phyloP scores from a whole-genome alignment of 2,797 vertebrate species.

The Prionace glauca region DNA sequence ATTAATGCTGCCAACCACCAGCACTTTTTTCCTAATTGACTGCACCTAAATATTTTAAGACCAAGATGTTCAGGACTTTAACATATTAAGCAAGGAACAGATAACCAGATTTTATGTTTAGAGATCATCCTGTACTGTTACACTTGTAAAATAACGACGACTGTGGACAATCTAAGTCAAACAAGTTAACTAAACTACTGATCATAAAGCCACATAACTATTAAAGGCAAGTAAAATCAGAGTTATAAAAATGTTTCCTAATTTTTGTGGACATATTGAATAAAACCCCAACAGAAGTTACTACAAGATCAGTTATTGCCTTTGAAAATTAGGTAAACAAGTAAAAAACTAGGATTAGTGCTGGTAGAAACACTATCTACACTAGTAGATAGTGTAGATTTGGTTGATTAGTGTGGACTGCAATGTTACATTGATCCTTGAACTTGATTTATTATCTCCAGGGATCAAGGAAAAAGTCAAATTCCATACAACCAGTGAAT shows the following conservation, averaged over 20 bases:
- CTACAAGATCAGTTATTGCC: background rate
- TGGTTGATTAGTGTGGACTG: background rate
- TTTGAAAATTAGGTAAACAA: background rate
- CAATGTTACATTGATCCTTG: background rate
- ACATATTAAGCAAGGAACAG: background rate
- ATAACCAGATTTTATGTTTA: background rate
- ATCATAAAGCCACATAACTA: background rate
- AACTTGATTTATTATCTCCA: background rate
- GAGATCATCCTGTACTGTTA: background rate
- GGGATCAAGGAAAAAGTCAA: background rate
- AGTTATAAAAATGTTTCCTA: background rate
- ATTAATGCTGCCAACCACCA: background rate
- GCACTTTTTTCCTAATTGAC: background rate
- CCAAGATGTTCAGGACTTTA: background rate
- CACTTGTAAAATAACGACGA: background rate
- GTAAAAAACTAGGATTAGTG: background rate
- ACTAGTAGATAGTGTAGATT: too few relatives aligned
- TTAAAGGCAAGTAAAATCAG: background rate
- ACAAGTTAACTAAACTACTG: background rate
- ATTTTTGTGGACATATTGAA: background rate
- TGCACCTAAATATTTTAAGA: background rate
- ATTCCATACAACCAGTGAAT: background rate
- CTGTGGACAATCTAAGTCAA: background rate
- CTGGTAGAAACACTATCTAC: background rate
- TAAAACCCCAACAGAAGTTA: background rate